Percentiles rank a stretch among this genome's conserved stretches.
phyloP scores from a whole-genome alignment of 2,113 vertebrate genomes.

The Argyrosomus japonicus region DNA sequence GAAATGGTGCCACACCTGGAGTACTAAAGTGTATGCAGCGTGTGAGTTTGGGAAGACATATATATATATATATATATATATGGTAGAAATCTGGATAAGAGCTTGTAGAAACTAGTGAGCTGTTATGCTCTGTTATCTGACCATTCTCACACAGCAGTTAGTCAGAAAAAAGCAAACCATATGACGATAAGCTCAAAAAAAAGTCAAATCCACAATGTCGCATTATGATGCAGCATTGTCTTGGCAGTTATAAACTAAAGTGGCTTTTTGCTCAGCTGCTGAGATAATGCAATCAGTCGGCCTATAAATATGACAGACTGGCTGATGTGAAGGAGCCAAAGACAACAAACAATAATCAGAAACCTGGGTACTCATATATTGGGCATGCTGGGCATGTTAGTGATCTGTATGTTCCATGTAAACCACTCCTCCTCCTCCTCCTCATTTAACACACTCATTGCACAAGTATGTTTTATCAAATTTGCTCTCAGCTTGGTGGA shows the following conservation, averaged over 20 bases:
- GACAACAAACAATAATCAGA: not conserved
- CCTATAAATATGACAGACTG: conserved; percentile 5
- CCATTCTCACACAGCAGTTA: conserved; percentile 19
- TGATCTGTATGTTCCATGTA: not conserved
- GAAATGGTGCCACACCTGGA: not conserved
- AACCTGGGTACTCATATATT: not conserved
- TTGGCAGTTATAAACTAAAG: conserved; percentile 18
- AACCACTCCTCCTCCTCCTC: not conserved
- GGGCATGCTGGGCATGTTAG: not conserved
- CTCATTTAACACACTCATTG: conserved; percentile 19
- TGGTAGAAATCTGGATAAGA: conserved; percentile 1
- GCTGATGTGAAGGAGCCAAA: not conserved
- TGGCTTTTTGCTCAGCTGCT: conserved; percentile 10
- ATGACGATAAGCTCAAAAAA: conserved; percentile 40
- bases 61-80: not conserved
- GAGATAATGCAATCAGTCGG: conserved; percentile 24
- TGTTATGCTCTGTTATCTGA: conserved; percentile 15
- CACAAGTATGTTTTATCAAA: conserved; percentile 18
- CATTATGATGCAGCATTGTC: conserved; percentile 6
- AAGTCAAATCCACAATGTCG: conserved; percentile 5
- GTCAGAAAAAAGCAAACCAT: conserved; percentile 42
- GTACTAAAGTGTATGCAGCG: not conserved
- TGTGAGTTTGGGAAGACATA: not conserved
- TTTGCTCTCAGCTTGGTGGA: conserved; percentile 18
- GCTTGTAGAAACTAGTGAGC: not conserved